A percentile compares a stretch with the other conserved stretches of the same genome.
phyloP scores from a whole-genome alignment of 2,797 vertebrate genomes.

The Enteromius anoplus region DNA sequence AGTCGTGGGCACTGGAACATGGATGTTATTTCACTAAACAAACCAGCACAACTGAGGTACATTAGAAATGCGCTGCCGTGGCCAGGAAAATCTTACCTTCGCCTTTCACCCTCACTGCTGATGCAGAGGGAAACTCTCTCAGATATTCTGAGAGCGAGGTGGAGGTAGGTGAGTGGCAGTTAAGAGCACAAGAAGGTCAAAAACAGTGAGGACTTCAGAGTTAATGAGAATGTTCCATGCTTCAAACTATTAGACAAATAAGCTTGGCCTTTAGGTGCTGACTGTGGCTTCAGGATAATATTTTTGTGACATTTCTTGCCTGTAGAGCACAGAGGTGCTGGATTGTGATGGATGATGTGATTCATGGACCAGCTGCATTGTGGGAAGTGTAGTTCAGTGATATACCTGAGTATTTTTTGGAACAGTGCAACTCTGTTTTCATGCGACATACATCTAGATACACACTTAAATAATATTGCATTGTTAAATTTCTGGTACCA shows the following conservation, averaged over 20 bases:
- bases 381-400: slow-evolving; percentile 45
- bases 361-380: slow-evolving; percentile 37
- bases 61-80: slow-evolving; percentile 75
- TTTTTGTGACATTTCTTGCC: slow-evolving; percentile 60
- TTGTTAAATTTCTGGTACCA: background rate
- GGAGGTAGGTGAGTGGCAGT: slow-evolving; percentile 61
- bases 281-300: slow-evolving; percentile 58
- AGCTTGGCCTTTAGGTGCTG: slow-evolving; percentile 51
- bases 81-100: slow-evolving; percentile 88
- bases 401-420: background rate
- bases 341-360: slow-evolving; percentile 43
- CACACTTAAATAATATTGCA: background rate
- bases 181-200: slow-evolving; percentile 53
- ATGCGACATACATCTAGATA: background rate
- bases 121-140: slow-evolving; percentile 83
- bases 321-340: slow-evolving; percentile 43
- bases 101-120: slow-evolving; percentile 73
- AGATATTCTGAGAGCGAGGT: slow-evolving; percentile 44
- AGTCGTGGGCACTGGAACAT: slow-evolving; percentile 64
- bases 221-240: slow-evolving; percentile 81
- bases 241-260: slow-evolving; percentile 56
- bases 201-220: slow-evolving; percentile 59
- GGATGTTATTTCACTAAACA: slow-evolving; percentile 83
- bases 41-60: slow-evolving; percentile 70
- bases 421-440: background rate